These are phyloP conservation scores for Pomatostomus ruficeps DNA, from an alignment of 2,113 vertebrate species.

Conservation along the genomic window DNA sequence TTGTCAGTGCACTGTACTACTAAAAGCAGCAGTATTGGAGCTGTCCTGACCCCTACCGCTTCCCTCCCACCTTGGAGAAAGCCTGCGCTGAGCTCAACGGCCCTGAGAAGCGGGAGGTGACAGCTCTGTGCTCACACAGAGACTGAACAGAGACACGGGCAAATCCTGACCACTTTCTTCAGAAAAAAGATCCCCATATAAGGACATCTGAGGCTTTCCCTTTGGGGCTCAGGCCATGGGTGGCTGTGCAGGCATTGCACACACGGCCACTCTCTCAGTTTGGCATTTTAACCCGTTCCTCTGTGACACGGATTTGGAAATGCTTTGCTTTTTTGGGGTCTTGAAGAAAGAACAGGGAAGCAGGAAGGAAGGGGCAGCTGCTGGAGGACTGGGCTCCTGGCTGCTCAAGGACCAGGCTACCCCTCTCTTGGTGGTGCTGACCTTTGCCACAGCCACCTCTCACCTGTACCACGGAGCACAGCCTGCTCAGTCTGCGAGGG, in stretches of 20 bases:
- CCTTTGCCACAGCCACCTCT: background rate
- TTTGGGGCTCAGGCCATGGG: background rate
- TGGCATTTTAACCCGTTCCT: background rate
- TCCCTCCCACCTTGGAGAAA: fast-evolving
- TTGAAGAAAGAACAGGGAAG: background rate
- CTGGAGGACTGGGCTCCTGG: background rate
- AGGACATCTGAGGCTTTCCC: conserved; percentile 14
- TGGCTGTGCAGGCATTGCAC: background rate
- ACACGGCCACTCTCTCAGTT: background rate
- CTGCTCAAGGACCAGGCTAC: background rate
- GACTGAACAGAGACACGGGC: background rate
- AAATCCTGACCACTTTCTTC: background rate
- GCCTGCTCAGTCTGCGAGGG: background rate
- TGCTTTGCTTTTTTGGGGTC: background rate
- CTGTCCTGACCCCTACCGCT: background rate
- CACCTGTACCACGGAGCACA: fast-evolving
- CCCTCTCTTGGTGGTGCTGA: background rate
- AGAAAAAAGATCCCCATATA: conserved; percentile 27
- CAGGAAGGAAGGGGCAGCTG: fast-evolving
- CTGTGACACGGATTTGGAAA: background rate
- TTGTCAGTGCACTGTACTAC: background rate
- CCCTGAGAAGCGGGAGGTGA: background rate
- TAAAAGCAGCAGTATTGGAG: background rate
- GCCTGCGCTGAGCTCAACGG: fast-evolving
- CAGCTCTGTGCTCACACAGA: background rate